Conservation (phyloP, 1,140 invertebrate species). For the Drosophila trapezifrons region DNA sequence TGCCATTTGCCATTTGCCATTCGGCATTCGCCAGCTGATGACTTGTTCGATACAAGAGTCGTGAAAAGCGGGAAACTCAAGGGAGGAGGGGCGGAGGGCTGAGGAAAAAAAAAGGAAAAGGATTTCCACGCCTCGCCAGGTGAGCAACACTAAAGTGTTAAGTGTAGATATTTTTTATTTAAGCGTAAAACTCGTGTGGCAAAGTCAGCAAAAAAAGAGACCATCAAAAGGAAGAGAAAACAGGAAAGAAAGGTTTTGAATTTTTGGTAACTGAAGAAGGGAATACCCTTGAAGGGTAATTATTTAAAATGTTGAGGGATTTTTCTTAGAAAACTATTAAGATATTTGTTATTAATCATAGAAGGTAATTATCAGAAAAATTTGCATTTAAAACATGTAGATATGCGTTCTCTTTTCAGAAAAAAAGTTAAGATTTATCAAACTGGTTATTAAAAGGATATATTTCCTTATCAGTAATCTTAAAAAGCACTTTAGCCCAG, state of each 20-base stretch:
- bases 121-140: slow-evolving; percentile 36
- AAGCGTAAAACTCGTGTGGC: slow-evolving; percentile 70
- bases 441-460: too few relatives aligned
- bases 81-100: neutral
- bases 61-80: slow-evolving; percentile 52
- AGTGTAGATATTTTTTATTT: slow-evolving; percentile 80
- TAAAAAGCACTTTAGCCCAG: too few relatives aligned
- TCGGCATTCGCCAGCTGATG: slow-evolving; percentile 72
- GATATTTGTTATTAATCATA: too few relatives aligned
- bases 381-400: too few relatives aligned
- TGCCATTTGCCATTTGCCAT: slow-evolving; percentile 70
- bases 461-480: too few relatives aligned
- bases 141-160: slow-evolving; percentile 74
- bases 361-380: too few relatives aligned
- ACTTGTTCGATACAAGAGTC: slow-evolving; percentile 79
- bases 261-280: neutral
- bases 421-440: too few relatives aligned
- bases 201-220: slow-evolving; percentile 54
- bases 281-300: slow-evolving; percentile 8
- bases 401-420: too few relatives aligned
- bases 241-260: neutral
- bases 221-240: neutral
- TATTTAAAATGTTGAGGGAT: too few relatives aligned
- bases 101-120: slow-evolving; percentile 24
- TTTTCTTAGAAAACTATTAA: too few relatives aligned